phyloP scores from a whole-genome alignment of 2,888 invertebrate species.

The Sarcophaga caerulescens region DNA sequence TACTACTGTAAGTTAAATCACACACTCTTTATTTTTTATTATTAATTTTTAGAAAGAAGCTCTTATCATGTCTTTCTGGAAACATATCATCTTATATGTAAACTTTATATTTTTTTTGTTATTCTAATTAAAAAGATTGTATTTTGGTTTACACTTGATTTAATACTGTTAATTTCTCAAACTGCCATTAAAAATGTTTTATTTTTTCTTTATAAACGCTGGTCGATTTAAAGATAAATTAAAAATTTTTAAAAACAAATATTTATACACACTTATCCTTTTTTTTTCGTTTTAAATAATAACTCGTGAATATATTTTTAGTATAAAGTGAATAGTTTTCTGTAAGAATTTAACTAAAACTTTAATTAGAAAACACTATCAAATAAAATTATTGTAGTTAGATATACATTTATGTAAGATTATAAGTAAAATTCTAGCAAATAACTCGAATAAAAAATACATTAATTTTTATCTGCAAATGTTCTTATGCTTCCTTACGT shows the following conservation, averaged over 20 bases:
- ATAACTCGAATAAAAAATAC: conserved; percentile 29
- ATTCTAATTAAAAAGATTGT: background rate
- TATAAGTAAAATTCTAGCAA: background rate
- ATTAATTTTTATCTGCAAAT: conserved; percentile 20
- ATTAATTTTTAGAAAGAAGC: conserved; percentile 5
- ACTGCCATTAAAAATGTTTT: conserved; percentile 59
- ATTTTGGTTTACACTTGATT: background rate
- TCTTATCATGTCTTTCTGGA: background rate
- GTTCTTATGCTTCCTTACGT: conserved; percentile 52
- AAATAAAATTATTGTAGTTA: background rate
- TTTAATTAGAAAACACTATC: background rate
- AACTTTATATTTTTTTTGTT: conserved; percentile 4
- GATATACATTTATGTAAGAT: background rate
- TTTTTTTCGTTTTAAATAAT: background rate
- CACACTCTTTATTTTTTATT: background rate
- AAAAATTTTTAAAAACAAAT: background rate
- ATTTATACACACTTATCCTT: background rate
- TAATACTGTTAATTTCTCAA: conserved; percentile 29
- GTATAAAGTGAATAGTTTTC: conserved; percentile 20
- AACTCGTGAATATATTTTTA: conserved; percentile 1
- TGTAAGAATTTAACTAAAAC: conserved; percentile 3
- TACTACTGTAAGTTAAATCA: conserved; percentile 37
- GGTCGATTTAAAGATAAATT: conserved; percentile 51
- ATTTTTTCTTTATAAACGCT: conserved; percentile 60
- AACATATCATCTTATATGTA: background rate